phyloP scores from a whole-genome alignment of 1,140 invertebrate species.

The Bacillus rossius region DNA sequence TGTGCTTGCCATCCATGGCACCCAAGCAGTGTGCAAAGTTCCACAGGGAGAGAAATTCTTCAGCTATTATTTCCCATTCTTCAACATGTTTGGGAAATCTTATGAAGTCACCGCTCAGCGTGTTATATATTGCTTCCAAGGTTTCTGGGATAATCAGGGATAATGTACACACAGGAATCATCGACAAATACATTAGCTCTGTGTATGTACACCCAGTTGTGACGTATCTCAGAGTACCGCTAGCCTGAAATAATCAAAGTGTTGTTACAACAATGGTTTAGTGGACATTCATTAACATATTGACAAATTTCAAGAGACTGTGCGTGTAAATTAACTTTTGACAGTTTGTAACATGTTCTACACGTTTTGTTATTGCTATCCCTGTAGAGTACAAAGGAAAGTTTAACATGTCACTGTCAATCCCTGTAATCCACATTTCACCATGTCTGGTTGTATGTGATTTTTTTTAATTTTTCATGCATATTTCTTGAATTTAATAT shows the following conservation, averaged over 20 bases:
- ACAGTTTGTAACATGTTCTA: too few relatives aligned
- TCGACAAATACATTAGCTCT: not conserved
- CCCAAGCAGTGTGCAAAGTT: slow-evolving; percentile 43
- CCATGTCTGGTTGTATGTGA: too few relatives aligned
- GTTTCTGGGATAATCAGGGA: not conserved
- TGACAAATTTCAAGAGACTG: too few relatives aligned
- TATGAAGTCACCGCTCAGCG: not conserved
- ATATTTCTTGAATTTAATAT: too few relatives aligned
- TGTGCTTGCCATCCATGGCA: slow-evolving; percentile 38
- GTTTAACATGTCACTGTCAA: too few relatives aligned
- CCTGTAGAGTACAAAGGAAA: too few relatives aligned
- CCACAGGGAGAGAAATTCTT: slow-evolving; percentile 27
- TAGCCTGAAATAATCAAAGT: not conserved
- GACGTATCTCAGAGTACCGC: not conserved
- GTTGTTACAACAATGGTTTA: not conserved
- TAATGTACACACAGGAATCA: not conserved
- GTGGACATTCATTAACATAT: too few relatives aligned
- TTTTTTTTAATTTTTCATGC: too few relatives aligned
- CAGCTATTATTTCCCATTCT: not conserved
- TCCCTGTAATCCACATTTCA: too few relatives aligned
- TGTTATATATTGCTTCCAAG: not conserved
- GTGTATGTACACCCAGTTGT: not conserved
- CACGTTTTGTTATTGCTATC: too few relatives aligned
- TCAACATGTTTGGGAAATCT: slow-evolving; percentile 1
- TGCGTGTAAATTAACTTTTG: too few relatives aligned